Conservation (phyloP, 2,888 invertebrate species). For the Phaonia tiefii region DNA sequence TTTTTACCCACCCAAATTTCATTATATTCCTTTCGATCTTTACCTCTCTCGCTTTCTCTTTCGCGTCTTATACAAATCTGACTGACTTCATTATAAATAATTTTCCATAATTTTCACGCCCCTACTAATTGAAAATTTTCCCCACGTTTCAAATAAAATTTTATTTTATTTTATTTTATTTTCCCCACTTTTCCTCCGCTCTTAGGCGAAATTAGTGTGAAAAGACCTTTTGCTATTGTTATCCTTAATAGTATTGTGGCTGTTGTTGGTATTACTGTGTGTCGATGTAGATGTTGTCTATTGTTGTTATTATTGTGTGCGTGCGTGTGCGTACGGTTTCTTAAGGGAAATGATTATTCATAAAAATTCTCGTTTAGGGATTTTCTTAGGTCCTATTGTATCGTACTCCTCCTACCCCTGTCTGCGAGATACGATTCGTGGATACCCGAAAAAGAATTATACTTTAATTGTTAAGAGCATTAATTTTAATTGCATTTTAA, state of each 20-base stretch:
- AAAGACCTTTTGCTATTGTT: too few species aligned
- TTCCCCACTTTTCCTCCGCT: too few species aligned
- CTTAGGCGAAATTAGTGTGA: too few species aligned
- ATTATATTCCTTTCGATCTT: too few species aligned
- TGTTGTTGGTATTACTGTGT: not conserved
- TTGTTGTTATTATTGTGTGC: not conserved
- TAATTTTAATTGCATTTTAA: constrained; percentile 65
- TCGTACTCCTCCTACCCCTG: too few species aligned
- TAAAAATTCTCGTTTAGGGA: constrained; percentile 5
- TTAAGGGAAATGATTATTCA: constrained; percentile 51
- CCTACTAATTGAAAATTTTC: not conserved
- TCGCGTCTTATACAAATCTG: not conserved
- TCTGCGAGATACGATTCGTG: not conserved
- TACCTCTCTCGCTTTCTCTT: too few species aligned
- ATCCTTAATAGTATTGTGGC: not conserved
- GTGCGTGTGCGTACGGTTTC: constrained; percentile 22
- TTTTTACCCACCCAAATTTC: too few species aligned
- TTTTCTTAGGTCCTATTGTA: not conserved
- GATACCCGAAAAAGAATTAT: constrained; percentile 34
- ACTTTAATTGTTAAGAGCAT: constrained; percentile 60
- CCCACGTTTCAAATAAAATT: constrained; percentile 4
- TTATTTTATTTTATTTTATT: not conserved
- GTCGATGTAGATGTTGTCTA: not conserved
- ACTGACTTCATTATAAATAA: constrained; percentile 18
- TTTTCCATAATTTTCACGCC: constrained; percentile 5